Evolutionary conservation across 2,888 invertebrate genomes (phyloP).

Genomic region (Drosophila borborema): DNA sequence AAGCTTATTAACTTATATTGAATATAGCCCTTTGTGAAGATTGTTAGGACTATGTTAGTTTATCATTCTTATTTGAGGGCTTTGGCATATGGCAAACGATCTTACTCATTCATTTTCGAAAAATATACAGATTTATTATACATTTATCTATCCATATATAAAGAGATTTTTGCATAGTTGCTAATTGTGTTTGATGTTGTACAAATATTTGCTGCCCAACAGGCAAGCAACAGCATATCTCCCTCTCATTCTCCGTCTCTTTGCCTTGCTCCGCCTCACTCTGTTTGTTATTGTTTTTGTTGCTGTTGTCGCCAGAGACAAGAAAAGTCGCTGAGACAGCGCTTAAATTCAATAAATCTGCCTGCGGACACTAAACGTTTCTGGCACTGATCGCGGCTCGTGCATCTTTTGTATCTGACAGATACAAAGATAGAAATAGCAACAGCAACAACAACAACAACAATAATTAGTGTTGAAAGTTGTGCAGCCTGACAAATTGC

Average conservation of each 20-base stretch:
- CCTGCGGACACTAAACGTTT: slow-evolving; percentile 61
- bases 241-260: no score
- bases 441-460: slow-evolving; percentile 25
- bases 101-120: no score
- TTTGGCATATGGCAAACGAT: no score
- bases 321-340: slow-evolving; percentile 33
- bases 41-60: no score
- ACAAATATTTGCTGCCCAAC: neutral
- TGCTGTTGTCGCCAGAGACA: slow-evolving; percentile 32
- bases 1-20: no score
- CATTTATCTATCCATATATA: neutral
- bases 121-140: neutral
- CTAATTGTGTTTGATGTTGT: slow-evolving; percentile 1
- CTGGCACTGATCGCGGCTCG: slow-evolving; percentile 62
- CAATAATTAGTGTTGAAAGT: slow-evolving; percentile 46
- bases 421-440: slow-evolving; percentile 33
- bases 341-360: slow-evolving; percentile 61
- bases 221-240: neutral
- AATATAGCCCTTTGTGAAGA: no score
- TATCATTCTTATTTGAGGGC: no score
- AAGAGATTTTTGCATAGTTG: slow-evolving; percentile 3
- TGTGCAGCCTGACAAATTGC: slow-evolving; percentile 45
- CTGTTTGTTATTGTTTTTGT: slow-evolving; percentile 13
- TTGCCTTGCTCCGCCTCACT: neutral
- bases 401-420: slow-evolving; percentile 21